Evolutionary conservation across 2,797 vertebrate genomes (phyloP).

Genomic region (Picus viridis): DNA sequence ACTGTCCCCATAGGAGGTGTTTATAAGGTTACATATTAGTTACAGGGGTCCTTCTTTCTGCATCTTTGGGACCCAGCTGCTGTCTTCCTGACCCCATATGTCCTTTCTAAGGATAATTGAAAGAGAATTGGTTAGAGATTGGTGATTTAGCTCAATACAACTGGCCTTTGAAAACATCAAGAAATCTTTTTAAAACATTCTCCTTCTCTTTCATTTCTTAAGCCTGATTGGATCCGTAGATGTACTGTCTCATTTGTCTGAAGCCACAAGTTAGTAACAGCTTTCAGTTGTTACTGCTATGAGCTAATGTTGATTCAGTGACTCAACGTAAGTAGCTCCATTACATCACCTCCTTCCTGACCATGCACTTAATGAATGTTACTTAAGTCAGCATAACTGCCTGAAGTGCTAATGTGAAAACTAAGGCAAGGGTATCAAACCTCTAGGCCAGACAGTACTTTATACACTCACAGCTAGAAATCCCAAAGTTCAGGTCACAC

Average conservation of each 20-base stretch:
- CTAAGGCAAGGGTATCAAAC: not conserved
- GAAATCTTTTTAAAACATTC: not conserved
- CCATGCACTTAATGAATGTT: not conserved
- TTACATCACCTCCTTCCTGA: not conserved
- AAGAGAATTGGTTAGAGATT: too few species aligned
- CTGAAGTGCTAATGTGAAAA: not conserved
- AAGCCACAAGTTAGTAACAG: not conserved
- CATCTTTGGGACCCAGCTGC: too few species aligned
- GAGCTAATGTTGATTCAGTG: fast-evolving
- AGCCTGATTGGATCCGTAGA: not conserved
- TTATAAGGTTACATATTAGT: too few species aligned
- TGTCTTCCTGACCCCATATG: too few species aligned
- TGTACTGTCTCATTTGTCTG: not conserved
- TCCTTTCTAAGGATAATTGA: too few species aligned
- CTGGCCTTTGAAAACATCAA: too few species aligned
- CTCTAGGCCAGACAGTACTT: not conserved
- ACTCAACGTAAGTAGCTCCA: not conserved
- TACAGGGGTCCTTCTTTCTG: too few species aligned
- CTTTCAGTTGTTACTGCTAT: not conserved
- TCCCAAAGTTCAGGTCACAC: not conserved
- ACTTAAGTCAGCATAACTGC: not conserved
- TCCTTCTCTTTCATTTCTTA: not conserved
- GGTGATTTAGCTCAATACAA: too few species aligned
- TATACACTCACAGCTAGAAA: not conserved
- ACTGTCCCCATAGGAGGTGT: too few species aligned